Evolutionary conservation across 2,888 invertebrate genomes (phyloP).

Genomic region (Tiliacea aurago): DNA sequence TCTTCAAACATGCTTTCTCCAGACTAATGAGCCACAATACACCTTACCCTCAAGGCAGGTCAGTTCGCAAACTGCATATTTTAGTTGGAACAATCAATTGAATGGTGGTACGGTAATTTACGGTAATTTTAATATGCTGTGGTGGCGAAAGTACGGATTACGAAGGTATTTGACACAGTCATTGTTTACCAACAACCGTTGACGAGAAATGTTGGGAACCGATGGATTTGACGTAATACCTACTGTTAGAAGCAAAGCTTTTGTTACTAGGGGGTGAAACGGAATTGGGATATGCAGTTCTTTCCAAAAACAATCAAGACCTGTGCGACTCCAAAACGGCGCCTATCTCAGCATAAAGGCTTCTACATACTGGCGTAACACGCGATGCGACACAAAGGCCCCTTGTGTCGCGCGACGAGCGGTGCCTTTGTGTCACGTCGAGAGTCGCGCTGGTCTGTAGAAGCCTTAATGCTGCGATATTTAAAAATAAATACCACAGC

Average conservation of each 20-base stretch:
- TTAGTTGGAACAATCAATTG: constrained; percentile 49
- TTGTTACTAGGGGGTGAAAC: constrained; percentile 5
- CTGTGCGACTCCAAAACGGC: too few relatives aligned
- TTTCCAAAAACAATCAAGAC: too few relatives aligned
- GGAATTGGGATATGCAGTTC: constrained; percentile 1
- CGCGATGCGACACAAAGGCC: too few relatives aligned
- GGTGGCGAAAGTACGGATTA: constrained; percentile 46
- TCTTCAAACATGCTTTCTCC: constrained; percentile 35
- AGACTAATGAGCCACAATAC: constrained; percentile 40
- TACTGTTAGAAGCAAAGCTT: neutral
- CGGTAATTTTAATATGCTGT: constrained; percentile 47
- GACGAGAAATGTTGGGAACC: constrained; percentile 34
- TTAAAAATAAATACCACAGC: too few relatives aligned
- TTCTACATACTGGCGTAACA: too few relatives aligned
- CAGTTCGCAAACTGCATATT: constrained; percentile 41
- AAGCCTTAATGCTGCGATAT: too few relatives aligned
- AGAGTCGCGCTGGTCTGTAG: too few relatives aligned
- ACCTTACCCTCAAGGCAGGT: constrained; percentile 16
- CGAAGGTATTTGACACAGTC: constrained; percentile 50
- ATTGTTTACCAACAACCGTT: constrained; percentile 40
- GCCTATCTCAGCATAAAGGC: too few relatives aligned
- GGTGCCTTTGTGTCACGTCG: too few relatives aligned
- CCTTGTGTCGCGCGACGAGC: too few relatives aligned
- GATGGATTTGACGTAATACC: constrained; percentile 17
- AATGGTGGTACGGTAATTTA: constrained; percentile 51